Percentiles rank a stretch among this genome's conserved stretches.
Conservation (phyloP, 2,113 vertebrate genomes). For the Dasyurus viverrinus region DNA sequence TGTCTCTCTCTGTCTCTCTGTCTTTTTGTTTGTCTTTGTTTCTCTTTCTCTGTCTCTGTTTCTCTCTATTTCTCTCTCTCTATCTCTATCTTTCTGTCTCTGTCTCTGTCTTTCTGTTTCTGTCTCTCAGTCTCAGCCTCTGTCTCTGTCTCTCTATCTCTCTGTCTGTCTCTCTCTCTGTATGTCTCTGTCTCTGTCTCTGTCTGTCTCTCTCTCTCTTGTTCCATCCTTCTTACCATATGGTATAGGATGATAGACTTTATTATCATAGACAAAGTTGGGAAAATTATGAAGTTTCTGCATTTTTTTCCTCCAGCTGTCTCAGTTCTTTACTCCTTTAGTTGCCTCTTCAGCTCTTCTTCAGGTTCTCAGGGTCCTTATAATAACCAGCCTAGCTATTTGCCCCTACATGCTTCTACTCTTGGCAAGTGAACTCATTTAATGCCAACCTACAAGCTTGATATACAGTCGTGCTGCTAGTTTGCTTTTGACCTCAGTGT, state of each 20-base stretch:
- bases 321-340: not conserved
- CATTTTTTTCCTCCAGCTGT: not conserved
- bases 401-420: not conserved
- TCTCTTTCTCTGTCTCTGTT: too few relatives aligned
- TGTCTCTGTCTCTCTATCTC: too few relatives aligned
- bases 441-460: not conserved
- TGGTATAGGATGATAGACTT: not conserved
- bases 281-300: not conserved
- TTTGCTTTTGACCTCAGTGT: not conserved
- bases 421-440: not conserved
- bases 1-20: too few relatives aligned
- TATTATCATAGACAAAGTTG: not conserved
- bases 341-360: not conserved
- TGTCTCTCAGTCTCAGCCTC: too few relatives aligned
- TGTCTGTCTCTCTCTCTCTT: too few relatives aligned
- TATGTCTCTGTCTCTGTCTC: too few relatives aligned
- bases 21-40: too few relatives aligned
- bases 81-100: too few relatives aligned
- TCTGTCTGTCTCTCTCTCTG: too few relatives aligned
- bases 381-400: not conserved
- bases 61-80: too few relatives aligned
- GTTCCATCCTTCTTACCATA: too few relatives aligned
- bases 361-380: not conserved
- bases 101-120: too few relatives aligned
- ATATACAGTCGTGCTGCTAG: not conserved